Conservation (phyloP, 2,113 vertebrate species). For the Hymenochirus boettgeri region DNA sequence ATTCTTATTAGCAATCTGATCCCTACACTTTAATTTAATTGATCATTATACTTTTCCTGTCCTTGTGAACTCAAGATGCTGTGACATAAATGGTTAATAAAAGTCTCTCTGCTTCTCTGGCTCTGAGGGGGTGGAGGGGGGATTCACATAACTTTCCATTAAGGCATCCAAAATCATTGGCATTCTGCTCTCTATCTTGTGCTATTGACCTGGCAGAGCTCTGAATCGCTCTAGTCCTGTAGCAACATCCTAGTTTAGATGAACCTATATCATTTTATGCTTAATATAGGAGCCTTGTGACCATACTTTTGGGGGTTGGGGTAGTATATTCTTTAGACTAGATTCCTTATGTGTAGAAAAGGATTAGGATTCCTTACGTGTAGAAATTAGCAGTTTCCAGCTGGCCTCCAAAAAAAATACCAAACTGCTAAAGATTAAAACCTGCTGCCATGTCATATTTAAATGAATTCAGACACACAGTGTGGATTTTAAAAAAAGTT, state of each 20-base stretch:
- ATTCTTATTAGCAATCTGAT: background rate
- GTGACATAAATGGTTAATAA: background rate
- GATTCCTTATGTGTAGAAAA: too few species aligned
- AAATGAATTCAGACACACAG: too few species aligned
- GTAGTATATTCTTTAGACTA: too few species aligned
- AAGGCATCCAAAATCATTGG: constrained; percentile 39
- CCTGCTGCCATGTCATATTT: too few species aligned
- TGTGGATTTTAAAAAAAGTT: too few species aligned
- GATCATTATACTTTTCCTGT: background rate
- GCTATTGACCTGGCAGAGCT: constrained; percentile 65
- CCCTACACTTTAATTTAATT: background rate
- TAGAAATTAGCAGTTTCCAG: too few species aligned
- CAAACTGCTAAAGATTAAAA: too few species aligned
- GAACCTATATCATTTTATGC: too few species aligned
- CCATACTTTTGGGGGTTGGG: too few species aligned
- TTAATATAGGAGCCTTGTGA: too few species aligned
- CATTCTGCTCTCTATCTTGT: constrained; percentile 65
- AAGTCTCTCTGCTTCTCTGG: background rate
- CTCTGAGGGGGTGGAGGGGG: background rate
- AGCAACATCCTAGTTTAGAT: constrained; percentile 41
- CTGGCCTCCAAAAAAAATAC: too few species aligned
- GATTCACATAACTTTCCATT: background rate
- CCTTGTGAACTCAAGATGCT: background rate
- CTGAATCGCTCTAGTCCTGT: constrained; percentile 44
- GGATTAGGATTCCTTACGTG: too few species aligned